Conservation (phyloP, 2,888 invertebrate species). For the Cosmorhoe ocellata region DNA sequence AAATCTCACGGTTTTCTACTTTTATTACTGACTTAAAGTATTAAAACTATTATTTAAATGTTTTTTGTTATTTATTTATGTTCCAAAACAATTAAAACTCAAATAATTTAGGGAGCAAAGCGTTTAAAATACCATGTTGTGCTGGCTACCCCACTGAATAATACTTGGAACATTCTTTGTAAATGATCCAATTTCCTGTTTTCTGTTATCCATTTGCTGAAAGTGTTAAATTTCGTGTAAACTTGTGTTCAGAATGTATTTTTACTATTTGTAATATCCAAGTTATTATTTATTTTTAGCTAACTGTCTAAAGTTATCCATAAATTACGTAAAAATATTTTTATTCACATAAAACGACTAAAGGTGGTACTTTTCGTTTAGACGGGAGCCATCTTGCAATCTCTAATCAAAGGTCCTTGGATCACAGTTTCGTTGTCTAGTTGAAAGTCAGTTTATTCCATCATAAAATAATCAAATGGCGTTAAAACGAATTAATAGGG, state of each 20-base stretch:
- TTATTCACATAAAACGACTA: slow-evolving; percentile 81
- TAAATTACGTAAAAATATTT: slow-evolving; percentile 53
- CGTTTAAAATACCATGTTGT: neutral
- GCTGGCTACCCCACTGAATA: slow-evolving; percentile 6
- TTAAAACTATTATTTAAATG: neutral
- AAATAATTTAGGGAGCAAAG: no score
- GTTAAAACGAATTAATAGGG: slow-evolving; percentile 99
- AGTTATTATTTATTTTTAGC: slow-evolving; percentile 75
- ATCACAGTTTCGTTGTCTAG: slow-evolving; percentile 92
- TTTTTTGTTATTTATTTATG: no score
- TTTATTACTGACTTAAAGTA: neutral
- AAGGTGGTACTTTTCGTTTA: slow-evolving; percentile 89
- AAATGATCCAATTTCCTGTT: slow-evolving; percentile 82
- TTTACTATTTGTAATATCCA: slow-evolving; percentile 71
- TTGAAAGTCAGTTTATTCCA: slow-evolving; percentile 89
- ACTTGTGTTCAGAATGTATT: slow-evolving; percentile 67
- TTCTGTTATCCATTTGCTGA: slow-evolving; percentile 75
- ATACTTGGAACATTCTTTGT: slow-evolving; percentile 61
- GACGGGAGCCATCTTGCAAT: slow-evolving; percentile 93
- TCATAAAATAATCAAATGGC: slow-evolving; percentile 91
- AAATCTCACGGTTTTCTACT: no score
- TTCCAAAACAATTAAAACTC: no score
- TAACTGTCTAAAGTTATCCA: slow-evolving; percentile 64
- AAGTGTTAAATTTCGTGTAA: slow-evolving; percentile 72
- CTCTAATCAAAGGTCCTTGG: slow-evolving; percentile 93